Evolutionary conservation across 1,140 invertebrate species (phyloP), one percentile per base, ranked within the genome.

Genomic region (Yoshiicerus persimilis): DNA sequence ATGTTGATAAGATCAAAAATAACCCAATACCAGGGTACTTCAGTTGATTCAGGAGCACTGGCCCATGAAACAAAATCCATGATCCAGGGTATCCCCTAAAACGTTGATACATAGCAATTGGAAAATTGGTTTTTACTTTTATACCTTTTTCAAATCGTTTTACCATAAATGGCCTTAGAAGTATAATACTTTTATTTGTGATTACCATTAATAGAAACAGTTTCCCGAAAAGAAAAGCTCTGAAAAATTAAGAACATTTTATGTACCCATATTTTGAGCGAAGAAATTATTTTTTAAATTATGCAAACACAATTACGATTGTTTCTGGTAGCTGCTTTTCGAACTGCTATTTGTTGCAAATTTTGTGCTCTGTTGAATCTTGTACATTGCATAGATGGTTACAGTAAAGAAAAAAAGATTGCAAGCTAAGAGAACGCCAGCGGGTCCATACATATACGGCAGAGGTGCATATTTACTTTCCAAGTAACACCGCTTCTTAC

Each of bases 171-270:
- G n/a, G n/a, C n/a, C n/a, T n/a, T n/a, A n/a, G n/a, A n/a, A n/a
- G n/a, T n/a, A n/a, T n/a, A n/a, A n/a, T n/a, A n/a, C n/a, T n/a
- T n/a, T n/a, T n/a, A n/a, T n/a, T n/a, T n/a, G n/a, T n/a, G n/a
- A n/a, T n/a, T n/a, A n/a, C n/a, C 95, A 95, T 96, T 0, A 96
- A 93, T 1, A 96, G 90, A 88, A 95, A 95, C n/a, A 96, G 92
- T 91, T 95, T 96, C 0, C 95, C 90, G 83, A 95, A 96, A 23
- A 96, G 91, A 6, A 93, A 91, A 87, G 95, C 25, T 27, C 87
- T 88, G 32, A 5, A 56, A 83, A 80, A n/a, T n/a, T n/a, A n/a
- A n/a, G n/a, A n/a, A n/a, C n/a, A n/a, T n/a, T n/a, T n/a, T n/a
- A n/a, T n/a, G n/a, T n/a, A n/a, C n/a, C n/a, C n/a, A n/a, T n/a